Evolutionary conservation across 2,888 invertebrate species (phyloP), one percentile per base, ranked within the genome.

Genomic region (Limnephilus lunatus): DNA sequence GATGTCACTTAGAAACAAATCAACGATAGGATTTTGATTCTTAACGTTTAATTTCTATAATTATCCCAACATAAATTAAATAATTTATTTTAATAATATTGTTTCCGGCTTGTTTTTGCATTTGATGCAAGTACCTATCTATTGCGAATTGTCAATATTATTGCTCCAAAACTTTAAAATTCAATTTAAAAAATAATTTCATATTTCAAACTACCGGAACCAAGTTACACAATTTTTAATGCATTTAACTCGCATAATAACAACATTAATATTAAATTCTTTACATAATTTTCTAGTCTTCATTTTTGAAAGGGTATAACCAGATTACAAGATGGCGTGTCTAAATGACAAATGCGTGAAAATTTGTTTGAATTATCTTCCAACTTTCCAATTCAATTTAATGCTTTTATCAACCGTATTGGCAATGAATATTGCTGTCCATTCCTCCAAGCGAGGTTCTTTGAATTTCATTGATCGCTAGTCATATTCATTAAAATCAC

Each of bases 271-370:
- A 68, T 68, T 7, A 68, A 25, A n/a, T 68, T 0, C 19, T 25
- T 68, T n/a, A 9, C 25, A 68, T 68, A 7, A 68, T 68, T 68
- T 7, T 25, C 68, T 68, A 68, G 68, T 68, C 25, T 25, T 68
- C 68, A 68, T 5, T 30, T 86, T 86, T 86, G 35, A 86, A 86
- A 86, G 35, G 30, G 86, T 39, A 86, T 48, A 86, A 86, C 86
- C 9, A 86, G 86, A 39, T 86, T 86, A 14, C 68, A 68, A 25
- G 68, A 68, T 68, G 68, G 68, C 11, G 25, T 68, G 25, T 7
- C 86, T 14, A 86, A 30, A 48, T 44, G 35, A 44, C 39, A 44
- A 44, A 44, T 44, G 44, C 86, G 86, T 86, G 86, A 86, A 86
- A 39, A 86, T 25, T 86, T 14, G 86, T 2, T 15, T 30, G n/a